These are phyloP conservation scores for Tineola bisselliella DNA, from an alignment of 2,888 invertebrate genomes.

Conservation along the genomic window DNA sequence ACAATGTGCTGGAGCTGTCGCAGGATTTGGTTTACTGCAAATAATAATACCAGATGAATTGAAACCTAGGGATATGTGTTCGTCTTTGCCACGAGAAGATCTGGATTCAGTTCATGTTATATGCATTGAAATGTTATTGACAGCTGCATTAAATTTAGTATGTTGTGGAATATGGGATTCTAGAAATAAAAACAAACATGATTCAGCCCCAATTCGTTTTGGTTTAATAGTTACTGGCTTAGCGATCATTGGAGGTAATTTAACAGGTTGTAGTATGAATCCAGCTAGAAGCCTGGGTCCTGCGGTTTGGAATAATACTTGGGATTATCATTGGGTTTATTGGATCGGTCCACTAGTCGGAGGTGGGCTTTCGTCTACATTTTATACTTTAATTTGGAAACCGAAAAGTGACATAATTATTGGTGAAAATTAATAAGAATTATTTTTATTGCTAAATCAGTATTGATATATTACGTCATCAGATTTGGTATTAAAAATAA, in stretches of 20 bases:
- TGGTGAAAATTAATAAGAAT: no score
- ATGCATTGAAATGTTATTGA: slow-evolving; percentile 71
- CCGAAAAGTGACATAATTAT: background rate
- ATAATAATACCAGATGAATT: slow-evolving; percentile 53
- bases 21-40: slow-evolving; percentile 74
- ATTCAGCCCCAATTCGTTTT: slow-evolving; percentile 73
- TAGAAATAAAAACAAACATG: slow-evolving; percentile 70
- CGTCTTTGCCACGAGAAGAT: slow-evolving; percentile 64
- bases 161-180: slow-evolving; percentile 81
- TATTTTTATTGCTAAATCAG: no score
- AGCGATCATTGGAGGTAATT: slow-evolving; percentile 73
- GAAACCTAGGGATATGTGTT: slow-evolving; percentile 62
- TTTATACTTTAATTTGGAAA: slow-evolving; percentile 17
- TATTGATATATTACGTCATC: no score
- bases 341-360: slow-evolving; percentile 72
- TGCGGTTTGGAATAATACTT: slow-evolving; percentile 73
- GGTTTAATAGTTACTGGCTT: slow-evolving; percentile 73
- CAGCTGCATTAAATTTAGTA: slow-evolving; percentile 71
- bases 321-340: slow-evolving; percentile 76
- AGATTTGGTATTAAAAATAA: no score
- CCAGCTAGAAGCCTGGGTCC: slow-evolving; percentile 78
- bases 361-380: slow-evolving; percentile 28
- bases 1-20: slow-evolving; percentile 73
- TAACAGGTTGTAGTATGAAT: slow-evolving; percentile 78
- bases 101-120: slow-evolving; percentile 64